phyloP scores from a whole-genome alignment of 2,888 invertebrate genomes.

The Ennomos erosarius region DNA sequence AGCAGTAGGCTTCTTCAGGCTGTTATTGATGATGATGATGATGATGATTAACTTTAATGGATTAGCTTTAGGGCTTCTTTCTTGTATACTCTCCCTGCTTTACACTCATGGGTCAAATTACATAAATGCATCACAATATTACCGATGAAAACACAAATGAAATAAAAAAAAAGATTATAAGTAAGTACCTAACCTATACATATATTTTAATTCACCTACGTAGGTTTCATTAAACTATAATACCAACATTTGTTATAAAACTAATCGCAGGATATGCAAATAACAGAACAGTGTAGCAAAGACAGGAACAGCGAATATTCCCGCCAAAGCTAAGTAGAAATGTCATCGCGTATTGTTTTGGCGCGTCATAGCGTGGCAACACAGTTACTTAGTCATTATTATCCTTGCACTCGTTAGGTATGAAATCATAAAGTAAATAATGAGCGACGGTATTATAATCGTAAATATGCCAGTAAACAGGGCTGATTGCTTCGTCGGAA shows the following conservation, averaged over 20 bases:
- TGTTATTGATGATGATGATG: too few relatives aligned
- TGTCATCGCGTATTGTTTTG: slow-evolving; percentile 39
- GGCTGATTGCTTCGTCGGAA: slow-evolving; percentile 84
- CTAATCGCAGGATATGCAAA: slow-evolving; percentile 23
- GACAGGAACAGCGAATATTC: slow-evolving; percentile 8
- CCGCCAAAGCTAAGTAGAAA: slow-evolving; percentile 25
- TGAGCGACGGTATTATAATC: slow-evolving; percentile 83
- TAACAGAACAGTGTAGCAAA: slow-evolving; percentile 18
- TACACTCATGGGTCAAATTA: too few relatives aligned
- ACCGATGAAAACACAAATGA: too few relatives aligned
- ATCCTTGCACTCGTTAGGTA: slow-evolving; percentile 70
- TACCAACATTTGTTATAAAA: background rate
- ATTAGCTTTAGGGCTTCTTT: too few relatives aligned
- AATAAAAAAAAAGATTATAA: too few relatives aligned
- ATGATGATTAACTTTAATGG: background rate
- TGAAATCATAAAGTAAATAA: slow-evolving; percentile 83
- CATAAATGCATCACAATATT: too few relatives aligned
- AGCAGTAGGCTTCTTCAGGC: too few relatives aligned
- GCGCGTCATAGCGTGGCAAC: slow-evolving; percentile 37
- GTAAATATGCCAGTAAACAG: slow-evolving; percentile 83
- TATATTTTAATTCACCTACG: too few relatives aligned
- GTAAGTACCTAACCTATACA: too few relatives aligned
- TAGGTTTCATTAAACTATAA: too few relatives aligned
- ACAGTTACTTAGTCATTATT: slow-evolving; percentile 77
- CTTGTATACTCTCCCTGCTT: too few relatives aligned